These are phyloP conservation scores for Acleris literana DNA, from an alignment of 2,888 invertebrate genomes.

Conservation along the genomic window DNA sequence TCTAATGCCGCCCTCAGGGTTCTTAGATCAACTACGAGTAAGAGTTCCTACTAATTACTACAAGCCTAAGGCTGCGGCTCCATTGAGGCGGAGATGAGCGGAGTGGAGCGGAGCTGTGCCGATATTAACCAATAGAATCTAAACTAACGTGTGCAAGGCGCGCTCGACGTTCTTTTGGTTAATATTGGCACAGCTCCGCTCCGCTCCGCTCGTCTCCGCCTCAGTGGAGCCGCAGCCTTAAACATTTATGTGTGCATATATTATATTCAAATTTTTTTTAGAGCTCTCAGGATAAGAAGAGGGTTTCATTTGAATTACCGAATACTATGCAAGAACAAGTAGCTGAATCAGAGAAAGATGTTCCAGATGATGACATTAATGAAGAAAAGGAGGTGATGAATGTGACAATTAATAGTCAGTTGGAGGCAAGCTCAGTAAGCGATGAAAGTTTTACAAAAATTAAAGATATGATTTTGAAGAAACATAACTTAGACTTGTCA, in stretches of 20 bases:
- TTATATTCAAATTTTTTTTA: slow-evolving; percentile 28
- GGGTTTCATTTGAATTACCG: slow-evolving; percentile 56
- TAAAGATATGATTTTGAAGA: slow-evolving; percentile 64
- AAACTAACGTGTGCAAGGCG: too few relatives aligned
- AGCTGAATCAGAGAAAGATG: slow-evolving; percentile 31
- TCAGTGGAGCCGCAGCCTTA: too few relatives aligned
- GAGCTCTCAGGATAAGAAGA: slow-evolving; percentile 59
- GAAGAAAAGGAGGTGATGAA: slow-evolving; percentile 44
- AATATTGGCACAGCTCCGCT: too few relatives aligned
- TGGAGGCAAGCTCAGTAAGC: slow-evolving; percentile 50
- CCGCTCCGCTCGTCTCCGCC: too few relatives aligned
- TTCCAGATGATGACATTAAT: slow-evolving; percentile 23
- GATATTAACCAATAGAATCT: too few relatives aligned
- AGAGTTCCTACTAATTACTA: not conserved
- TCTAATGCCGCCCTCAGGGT: slow-evolving; percentile 66
- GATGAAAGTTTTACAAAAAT: slow-evolving; percentile 59
- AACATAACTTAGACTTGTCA: slow-evolving; percentile 67
- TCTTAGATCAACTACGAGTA: slow-evolving; percentile 59
- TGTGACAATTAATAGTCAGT: slow-evolving; percentile 50
- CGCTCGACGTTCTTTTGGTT: too few relatives aligned
- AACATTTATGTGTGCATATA: not conserved
- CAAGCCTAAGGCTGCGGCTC: too few relatives aligned
- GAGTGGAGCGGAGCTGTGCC: too few relatives aligned
- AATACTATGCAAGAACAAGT: slow-evolving; percentile 46
- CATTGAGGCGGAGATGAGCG: too few relatives aligned